Evolutionary conservation across 2,888 invertebrate genomes (phyloP), one percentile per base, ranked within the genome.

Genomic region (Rhorus exstirpatorius): DNA sequence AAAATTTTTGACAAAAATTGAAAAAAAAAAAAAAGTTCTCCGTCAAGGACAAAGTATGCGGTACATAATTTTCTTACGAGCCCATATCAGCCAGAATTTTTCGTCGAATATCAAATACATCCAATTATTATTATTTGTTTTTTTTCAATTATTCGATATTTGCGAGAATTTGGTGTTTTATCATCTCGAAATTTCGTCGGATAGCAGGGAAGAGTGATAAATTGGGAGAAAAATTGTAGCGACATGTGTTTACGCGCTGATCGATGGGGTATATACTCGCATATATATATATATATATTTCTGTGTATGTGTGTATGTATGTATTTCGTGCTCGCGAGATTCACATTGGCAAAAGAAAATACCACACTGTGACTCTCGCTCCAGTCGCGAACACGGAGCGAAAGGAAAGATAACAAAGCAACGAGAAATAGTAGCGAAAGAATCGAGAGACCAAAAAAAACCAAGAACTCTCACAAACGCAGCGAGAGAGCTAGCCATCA

Each of bases 401-500:
- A 46, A 78, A 78, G 78, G 44, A 78, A 72, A 58, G 72, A 79
- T 79, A 79, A 79, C 68, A 79, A 74, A 79, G 67, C 65, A 74
- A 35, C 74, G 67, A 26, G 72, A 74, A 68, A 74, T 74, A 35
- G 74, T 72, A 79, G 49, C 71, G 24, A 68, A 67, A 60, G 49
- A 55, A 70, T 65, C 58, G 80, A 55, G 44, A 31, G 60, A 53
- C 8, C 0, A n/a, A 14, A 51, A 61, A 24, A 70, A 71, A 49
- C 26, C n/a, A 63, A 75, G 58, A 67, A 53, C 38, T 55, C 26
- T 8, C 17, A 38, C 31, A 53, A 21, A 74, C 24, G 51, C 65
- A 58, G 63, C 10, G 60, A 70, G 53, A 17, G 72, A 58, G 58
- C 41, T 8, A 35, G 38, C 38, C 63, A 12, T 44, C 14, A 49